Evolutionary conservation across 2,797 vertebrate species (phyloP).

Genomic region (Crenichthys baileyi): DNA sequence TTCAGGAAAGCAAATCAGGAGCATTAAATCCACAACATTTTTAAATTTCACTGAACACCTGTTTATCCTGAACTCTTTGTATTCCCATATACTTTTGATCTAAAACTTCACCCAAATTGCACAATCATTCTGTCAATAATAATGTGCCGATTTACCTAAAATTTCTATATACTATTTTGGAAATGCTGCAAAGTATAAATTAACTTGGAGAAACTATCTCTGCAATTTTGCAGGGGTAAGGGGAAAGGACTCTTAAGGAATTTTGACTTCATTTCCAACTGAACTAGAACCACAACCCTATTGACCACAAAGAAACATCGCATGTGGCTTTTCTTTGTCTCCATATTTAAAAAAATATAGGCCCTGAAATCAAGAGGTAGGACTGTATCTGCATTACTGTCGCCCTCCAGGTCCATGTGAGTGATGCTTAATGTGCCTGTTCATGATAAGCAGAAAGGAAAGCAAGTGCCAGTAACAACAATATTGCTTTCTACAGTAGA

Average conservation of each 20-base stretch:
- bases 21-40: neutral
- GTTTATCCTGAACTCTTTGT: neutral
- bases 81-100: neutral
- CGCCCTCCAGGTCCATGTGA: neutral
- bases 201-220: neutral
- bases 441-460: too few relatives aligned
- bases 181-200: neutral
- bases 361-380: too few relatives aligned
- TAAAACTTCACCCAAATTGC: neutral
- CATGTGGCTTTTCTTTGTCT: neutral
- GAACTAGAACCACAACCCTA: neutral
- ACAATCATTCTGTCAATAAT: neutral
- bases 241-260: neutral
- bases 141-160: neutral
- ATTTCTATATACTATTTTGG: neutral
- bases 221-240: too few relatives aligned
- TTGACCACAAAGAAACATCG: neutral
- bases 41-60: neutral
- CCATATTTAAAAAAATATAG: neutral
- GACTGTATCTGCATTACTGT: too few relatives aligned
- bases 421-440: neutral
- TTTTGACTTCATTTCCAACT: neutral
- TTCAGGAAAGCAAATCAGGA: neutral
- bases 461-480: neutral
- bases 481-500: neutral